These are phyloP conservation scores for Diabrotica balteata DNA, from an alignment of 2,888 invertebrate species.

Conservation along the genomic window DNA sequence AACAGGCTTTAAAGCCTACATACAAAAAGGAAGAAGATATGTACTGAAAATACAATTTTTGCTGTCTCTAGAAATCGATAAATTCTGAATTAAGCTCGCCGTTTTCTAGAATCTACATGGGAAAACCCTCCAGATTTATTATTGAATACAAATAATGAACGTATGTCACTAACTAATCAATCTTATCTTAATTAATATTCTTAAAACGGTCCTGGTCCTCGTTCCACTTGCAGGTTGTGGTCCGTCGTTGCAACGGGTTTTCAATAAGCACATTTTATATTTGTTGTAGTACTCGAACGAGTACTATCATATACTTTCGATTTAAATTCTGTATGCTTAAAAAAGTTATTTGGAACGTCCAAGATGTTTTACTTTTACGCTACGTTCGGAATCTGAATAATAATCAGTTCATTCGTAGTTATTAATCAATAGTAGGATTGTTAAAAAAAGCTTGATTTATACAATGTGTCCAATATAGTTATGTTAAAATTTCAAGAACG, in stretches of 20 bases:
- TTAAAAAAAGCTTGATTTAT: too few species aligned
- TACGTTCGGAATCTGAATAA: conserved; percentile 4
- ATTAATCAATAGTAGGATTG: too few species aligned
- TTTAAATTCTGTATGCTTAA: conserved; percentile 15
- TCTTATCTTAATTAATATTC: background rate
- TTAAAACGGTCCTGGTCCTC: background rate
- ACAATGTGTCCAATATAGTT: too few species aligned
- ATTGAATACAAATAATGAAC: too few species aligned
- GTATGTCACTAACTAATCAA: background rate
- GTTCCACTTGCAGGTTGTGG: conserved; percentile 16
- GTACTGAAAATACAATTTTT: too few species aligned
- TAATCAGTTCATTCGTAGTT: conserved; percentile 3
- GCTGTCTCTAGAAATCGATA: too few species aligned
- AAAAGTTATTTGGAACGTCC: conserved; percentile 16
- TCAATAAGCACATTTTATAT: conserved; percentile 9
- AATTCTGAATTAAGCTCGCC: too few species aligned
- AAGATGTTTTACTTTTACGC: conserved; percentile 5
- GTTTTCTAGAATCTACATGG: too few species aligned
- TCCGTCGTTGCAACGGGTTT: conserved; percentile 16
- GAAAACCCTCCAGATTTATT: too few species aligned
- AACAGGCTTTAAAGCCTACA: too few species aligned
- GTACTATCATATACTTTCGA: conserved; percentile 7
- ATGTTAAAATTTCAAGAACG: too few species aligned
- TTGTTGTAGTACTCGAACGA: background rate
- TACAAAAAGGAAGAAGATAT: too few species aligned